A percentile compares a stretch with the other conserved stretches of the same genome.
Conservation (phyloP, 2,888 invertebrate genomes). For the Caenorhabditis macrosperma region DNA sequence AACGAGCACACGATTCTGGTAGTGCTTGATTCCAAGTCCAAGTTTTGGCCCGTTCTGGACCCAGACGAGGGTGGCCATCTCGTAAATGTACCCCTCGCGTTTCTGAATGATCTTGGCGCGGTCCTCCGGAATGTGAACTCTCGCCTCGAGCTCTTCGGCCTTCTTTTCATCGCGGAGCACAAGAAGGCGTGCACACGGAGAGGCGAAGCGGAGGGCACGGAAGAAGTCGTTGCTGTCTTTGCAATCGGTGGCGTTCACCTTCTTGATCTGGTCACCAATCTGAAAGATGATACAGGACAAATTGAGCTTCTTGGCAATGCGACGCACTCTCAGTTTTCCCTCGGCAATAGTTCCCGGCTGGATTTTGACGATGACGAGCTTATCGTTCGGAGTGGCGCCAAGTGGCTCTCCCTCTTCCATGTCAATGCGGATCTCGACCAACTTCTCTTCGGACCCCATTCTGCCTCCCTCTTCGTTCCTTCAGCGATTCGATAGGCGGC, state of each 20-base stretch:
- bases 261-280: slow-evolving; percentile 74
- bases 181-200: slow-evolving; percentile 63
- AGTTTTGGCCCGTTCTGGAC: slow-evolving; percentile 71
- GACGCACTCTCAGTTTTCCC: slow-evolving; percentile 71
- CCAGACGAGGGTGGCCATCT: slow-evolving; percentile 59
- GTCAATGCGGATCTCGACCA: slow-evolving; percentile 66
- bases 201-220: slow-evolving; percentile 70
- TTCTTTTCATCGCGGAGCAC: slow-evolving; percentile 66
- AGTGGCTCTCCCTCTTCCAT: slow-evolving; percentile 78
- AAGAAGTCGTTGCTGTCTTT: slow-evolving; percentile 71
- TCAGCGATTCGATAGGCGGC: slow-evolving; percentile 4
- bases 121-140: slow-evolving; percentile 72
- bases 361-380: slow-evolving; percentile 74
- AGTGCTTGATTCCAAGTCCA: slow-evolving; percentile 76
- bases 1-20: slow-evolving; percentile 76
- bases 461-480: slow-evolving; percentile 18
- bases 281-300: too few relatives aligned
- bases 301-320: too few relatives aligned
- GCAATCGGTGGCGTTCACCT: slow-evolving; percentile 66
- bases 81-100: slow-evolving; percentile 72
- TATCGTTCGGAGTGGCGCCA: slow-evolving; percentile 76
- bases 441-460: slow-evolving; percentile 61
- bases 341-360: slow-evolving; percentile 74
- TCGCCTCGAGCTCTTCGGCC: slow-evolving; percentile 69
- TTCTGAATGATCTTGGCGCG: slow-evolving; percentile 73